Percentiles rank a stretch among this genome's conserved stretches.
These are phyloP conservation scores for Xiphorhynchus erythropygius DNA, from an alignment of 2,797 vertebrate species.

Conservation along the genomic window DNA sequence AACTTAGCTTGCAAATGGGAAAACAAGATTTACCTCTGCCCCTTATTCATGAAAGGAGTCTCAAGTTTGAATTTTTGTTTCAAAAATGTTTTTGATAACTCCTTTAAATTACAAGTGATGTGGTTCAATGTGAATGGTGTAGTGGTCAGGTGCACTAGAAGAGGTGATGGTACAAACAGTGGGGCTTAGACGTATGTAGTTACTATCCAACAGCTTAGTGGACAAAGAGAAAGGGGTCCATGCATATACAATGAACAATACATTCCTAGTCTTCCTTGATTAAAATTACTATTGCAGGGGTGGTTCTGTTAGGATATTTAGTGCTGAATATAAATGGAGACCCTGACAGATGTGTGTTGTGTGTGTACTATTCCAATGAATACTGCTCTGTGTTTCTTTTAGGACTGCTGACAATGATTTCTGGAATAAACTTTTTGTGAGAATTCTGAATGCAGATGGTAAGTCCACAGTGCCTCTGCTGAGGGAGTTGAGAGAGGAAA, in stretches of 20 bases:
- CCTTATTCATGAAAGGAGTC: not conserved
- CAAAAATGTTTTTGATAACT: not conserved
- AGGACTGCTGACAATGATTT: constrained; percentile 67
- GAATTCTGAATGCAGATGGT: constrained; percentile 74
- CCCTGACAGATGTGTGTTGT: not conserved
- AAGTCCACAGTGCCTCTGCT: constrained; percentile 73
- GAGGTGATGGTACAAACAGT: not conserved
- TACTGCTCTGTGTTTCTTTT: constrained; percentile 54
- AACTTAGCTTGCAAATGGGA: not conserved
- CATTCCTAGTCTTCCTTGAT: not conserved
- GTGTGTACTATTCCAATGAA: constrained; percentile 8
- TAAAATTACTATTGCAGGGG: not conserved
- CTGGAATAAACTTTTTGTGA: constrained; percentile 77
- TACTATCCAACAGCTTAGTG: not conserved
- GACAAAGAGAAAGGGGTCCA: not conserved
- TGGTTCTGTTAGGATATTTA: not conserved
- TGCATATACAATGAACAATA: not conserved
- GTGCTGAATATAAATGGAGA: not conserved
- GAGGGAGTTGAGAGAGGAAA: constrained; percentile 70
- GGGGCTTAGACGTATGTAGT: not conserved
- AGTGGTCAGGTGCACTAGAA: not conserved
- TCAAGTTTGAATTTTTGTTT: not conserved
- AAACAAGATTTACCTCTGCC: not conserved
- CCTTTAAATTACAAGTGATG: not conserved
- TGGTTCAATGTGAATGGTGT: not conserved